These are phyloP conservation scores for Felis catus DNA, from an alignment of 2,113 vertebrate species.

Conservation along the genomic window DNA sequence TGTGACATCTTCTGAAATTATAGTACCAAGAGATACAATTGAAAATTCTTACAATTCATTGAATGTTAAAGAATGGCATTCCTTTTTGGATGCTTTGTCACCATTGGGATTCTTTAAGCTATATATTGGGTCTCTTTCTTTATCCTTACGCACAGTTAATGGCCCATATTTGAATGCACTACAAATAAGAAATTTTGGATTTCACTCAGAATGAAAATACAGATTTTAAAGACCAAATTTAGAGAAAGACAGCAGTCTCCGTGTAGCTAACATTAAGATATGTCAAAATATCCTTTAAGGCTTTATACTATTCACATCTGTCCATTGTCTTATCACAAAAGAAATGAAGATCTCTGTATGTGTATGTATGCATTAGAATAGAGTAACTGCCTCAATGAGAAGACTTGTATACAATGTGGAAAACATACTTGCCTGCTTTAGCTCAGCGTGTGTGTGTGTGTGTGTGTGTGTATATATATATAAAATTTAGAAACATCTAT, in stretches of 20 bases:
- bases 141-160: not conserved
- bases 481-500: not conserved
- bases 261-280: not conserved
- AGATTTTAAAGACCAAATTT: not conserved
- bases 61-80: not conserved
- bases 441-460: not conserved
- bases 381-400: not conserved
- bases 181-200: slow-evolving; percentile 10
- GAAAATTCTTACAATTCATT: not conserved
- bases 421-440: not conserved
- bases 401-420: not conserved
- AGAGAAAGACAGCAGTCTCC: not conserved
- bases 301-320: not conserved
- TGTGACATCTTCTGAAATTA: not conserved
- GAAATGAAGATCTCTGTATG: not conserved
- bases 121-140: not conserved
- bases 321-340: not conserved
- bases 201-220: not conserved
- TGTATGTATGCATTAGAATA: not conserved
- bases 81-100: not conserved
- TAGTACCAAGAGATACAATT: not conserved
- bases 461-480: not conserved
- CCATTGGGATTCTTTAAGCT: not conserved
- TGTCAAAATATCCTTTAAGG: not conserved
- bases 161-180: not conserved